A percentile compares a stretch with the other conserved stretches of the same genome.
Conservation (phyloP, 2,888 invertebrate genomes). For the Lycia hirtaria region DNA sequence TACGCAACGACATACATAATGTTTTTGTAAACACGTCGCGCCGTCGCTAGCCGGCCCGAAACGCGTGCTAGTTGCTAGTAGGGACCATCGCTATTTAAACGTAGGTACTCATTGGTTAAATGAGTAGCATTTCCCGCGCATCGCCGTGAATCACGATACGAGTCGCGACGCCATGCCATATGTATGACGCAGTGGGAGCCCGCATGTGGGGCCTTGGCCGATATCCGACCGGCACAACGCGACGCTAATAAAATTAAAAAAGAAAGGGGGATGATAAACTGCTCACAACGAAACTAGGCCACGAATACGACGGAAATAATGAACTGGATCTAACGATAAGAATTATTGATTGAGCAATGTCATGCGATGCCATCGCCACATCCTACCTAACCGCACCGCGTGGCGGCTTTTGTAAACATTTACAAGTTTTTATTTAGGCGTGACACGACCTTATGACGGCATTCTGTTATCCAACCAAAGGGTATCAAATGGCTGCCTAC, state of each 20-base stretch:
- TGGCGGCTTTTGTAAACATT: constrained; percentile 41
- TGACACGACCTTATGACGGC: constrained; percentile 47
- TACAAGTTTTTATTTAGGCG: constrained; percentile 50
- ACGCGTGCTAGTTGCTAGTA: constrained; percentile 31
- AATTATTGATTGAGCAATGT: constrained; percentile 38
- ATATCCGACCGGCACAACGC: constrained; percentile 47
- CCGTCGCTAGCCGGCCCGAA: constrained; percentile 51
- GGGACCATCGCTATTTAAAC: constrained; percentile 25
- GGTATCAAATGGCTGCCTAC: constrained; percentile 45
- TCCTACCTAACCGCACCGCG: constrained; percentile 16
- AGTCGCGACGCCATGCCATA: constrained; percentile 18
- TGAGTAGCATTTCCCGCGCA: constrained; percentile 29
- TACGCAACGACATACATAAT: constrained; percentile 64
- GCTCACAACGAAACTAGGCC: constrained; percentile 37
- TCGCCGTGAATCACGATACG: constrained; percentile 1
- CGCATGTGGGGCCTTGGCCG: constrained; percentile 52
- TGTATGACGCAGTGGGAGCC: constrained; percentile 43
- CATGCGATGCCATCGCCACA: constrained; percentile 22
- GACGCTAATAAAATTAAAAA: constrained; percentile 47
- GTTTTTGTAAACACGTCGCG: constrained; percentile 66
- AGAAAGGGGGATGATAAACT: constrained; percentile 49
- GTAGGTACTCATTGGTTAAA: not conserved
- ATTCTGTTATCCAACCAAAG: constrained; percentile 38
- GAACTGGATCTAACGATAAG: constrained; percentile 34
- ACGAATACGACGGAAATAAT: constrained; percentile 40